These are phyloP conservation scores for Anticlea derivata DNA, from an alignment of 2,888 invertebrate species.

Conservation along the genomic window DNA sequence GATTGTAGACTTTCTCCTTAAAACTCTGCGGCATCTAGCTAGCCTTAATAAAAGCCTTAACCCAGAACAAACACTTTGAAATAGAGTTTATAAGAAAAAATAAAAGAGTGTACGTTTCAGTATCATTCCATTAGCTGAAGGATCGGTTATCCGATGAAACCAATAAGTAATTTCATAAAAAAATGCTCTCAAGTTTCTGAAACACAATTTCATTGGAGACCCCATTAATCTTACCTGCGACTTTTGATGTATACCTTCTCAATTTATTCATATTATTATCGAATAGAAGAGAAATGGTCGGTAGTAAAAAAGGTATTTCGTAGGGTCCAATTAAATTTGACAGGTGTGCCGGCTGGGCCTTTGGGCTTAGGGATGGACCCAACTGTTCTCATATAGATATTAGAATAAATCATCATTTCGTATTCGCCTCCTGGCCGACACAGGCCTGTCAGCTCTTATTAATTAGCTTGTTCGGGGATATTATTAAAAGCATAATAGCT, in stretches of 20 bases:
- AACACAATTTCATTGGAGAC: conserved; percentile 1
- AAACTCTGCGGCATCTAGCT: too few relatives aligned
- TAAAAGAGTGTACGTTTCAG: neutral
- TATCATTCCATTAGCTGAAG: neutral
- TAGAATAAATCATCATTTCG: conserved; percentile 28
- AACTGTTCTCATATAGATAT: conserved; percentile 24
- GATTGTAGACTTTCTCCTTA: too few relatives aligned
- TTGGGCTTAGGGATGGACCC: conserved; percentile 9
- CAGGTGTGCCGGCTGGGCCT: conserved; percentile 33
- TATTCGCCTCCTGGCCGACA: conserved; percentile 20
- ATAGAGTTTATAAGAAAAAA: neutral
- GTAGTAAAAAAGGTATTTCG: conserved; percentile 29
- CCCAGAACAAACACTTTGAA: neutral
- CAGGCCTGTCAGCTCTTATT: conserved; percentile 4
- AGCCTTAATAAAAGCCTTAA: too few relatives aligned
- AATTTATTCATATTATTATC: conserved; percentile 33
- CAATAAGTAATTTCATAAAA: neutral
- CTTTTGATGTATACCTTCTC: conserved; percentile 28
- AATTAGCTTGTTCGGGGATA: conserved; percentile 4
- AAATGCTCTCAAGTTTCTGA: conserved; percentile 3
- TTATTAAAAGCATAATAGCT: neutral
- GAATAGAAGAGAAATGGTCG: conserved; percentile 30
- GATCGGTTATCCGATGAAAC: neutral
- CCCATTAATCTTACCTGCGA: conserved; percentile 1
- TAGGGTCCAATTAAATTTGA: conserved; percentile 43